Percentiles rank a stretch among this genome's conserved stretches.
Conservation (phyloP, 2,113 vertebrate genomes). For the Otolemur garnettii region DNA sequence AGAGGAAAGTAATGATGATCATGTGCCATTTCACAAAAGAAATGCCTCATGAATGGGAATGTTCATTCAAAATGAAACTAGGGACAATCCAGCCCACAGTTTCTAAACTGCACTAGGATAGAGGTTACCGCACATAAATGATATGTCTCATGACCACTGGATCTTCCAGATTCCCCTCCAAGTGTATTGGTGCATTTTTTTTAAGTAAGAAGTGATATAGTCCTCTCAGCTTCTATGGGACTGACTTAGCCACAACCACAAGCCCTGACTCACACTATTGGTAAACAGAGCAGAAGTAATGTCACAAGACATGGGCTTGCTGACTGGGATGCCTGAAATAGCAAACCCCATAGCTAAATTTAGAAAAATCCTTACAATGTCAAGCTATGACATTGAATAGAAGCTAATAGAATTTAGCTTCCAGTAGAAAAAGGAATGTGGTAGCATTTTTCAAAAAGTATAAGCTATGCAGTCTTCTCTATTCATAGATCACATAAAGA, state of each 20-base stretch:
- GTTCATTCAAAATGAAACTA: neutral
- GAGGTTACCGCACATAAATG: neutral
- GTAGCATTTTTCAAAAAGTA: conserved; percentile 24
- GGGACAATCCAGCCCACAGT: neutral
- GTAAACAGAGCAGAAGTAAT: conserved; percentile 78
- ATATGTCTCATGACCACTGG: neutral
- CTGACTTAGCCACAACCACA: conserved; percentile 51
- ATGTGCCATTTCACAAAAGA: conserved; percentile 7
- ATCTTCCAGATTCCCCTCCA: conserved; percentile 41
- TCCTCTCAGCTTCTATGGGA: neutral
- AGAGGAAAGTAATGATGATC: neutral
- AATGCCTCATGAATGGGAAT: conserved; percentile 16
- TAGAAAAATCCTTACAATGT: conserved; percentile 54
- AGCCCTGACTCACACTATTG: conserved; percentile 69
- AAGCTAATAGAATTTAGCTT: neutral
- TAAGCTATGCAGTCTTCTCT: neutral
- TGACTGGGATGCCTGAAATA: conserved; percentile 64
- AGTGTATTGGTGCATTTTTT: neutral
- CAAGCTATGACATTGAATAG: neutral
- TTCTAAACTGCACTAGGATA: conserved; percentile 26
- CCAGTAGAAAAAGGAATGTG: neutral
- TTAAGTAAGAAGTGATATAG: conserved; percentile 34
- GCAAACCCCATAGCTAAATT: conserved; percentile 52
- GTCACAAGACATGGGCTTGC: conserved; percentile 34
- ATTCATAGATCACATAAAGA: neutral